These are phyloP conservation scores for Cyprinodon brontotheroides DNA, from an alignment of 2,113 vertebrate genomes.

Conservation along the genomic window DNA sequence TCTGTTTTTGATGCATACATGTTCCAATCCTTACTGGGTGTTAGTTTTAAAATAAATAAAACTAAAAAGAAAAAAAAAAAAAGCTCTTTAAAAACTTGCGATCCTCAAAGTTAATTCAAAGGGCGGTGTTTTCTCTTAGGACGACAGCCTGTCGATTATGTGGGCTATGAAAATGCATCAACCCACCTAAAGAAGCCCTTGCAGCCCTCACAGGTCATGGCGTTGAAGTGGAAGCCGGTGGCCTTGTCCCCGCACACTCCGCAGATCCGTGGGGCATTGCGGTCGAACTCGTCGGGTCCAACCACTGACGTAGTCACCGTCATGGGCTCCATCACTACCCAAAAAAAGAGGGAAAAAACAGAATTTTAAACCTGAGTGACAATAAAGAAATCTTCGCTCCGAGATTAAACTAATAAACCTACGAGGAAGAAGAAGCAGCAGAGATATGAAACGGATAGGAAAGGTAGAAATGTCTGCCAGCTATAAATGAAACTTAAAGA, in stretches of 20 bases:
- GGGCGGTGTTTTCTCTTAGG: not conserved
- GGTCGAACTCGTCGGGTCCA: constrained; percentile 84
- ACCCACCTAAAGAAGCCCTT: constrained; percentile 96
- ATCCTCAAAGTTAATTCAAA: not conserved
- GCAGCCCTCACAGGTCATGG: constrained; percentile 98
- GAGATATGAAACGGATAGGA: not conserved
- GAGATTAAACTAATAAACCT: not conserved
- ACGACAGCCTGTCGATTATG: too few species aligned
- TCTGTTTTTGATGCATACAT: not conserved
- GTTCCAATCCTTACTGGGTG: not conserved
- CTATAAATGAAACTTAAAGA: constrained; percentile 5
- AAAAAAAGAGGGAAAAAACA: constrained; percentile 1
- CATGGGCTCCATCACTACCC: constrained; percentile 83
- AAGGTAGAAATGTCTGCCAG: not conserved
- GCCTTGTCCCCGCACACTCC: constrained; percentile 95
- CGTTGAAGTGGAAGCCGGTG: constrained; percentile 97
- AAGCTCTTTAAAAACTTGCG: not conserved
- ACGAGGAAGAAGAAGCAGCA: not conserved
- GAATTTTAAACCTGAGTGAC: not conserved
- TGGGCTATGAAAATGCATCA: not conserved
- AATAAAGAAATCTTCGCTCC: not conserved
- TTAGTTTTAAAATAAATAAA: not conserved
- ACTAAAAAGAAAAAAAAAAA: not conserved
- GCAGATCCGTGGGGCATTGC: constrained; percentile 88
- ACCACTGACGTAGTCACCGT: constrained; percentile 84